Evolutionary conservation across 2,113 vertebrate species (phyloP), one percentile per base, ranked within the genome.

Genomic region (Neogobius melanostomus): DNA sequence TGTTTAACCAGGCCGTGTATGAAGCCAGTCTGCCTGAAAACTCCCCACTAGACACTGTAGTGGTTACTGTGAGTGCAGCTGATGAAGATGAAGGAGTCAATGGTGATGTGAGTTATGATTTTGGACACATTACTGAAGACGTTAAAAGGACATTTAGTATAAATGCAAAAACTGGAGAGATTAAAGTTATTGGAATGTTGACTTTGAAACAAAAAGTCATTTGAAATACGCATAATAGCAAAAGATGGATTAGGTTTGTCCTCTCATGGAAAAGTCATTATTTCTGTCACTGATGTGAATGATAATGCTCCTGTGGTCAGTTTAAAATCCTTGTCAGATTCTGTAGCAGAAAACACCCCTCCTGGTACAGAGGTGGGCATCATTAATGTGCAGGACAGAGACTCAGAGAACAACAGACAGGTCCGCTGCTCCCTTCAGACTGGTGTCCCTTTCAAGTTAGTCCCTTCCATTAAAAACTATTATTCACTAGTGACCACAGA

Each of bases 181-280:
- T 36, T 36, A 36, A 36, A 36, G 28, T 36, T 36, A 36, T 36
- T 36, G 28, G 28, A 36, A 36, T 36, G 28, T 36, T 36, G 28
- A 36, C 28, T 36, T 4, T 36, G 28, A 36, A 36, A 5, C 28
- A 36, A 36, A 44, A 72, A 57, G 8, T 76, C 79, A 44, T 93
- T 90, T 87, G 93, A 95, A 77, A 70, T 95, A 63, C 88, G 88
- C 6, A 49, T 95, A 1, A 89, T 93, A 84, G 94, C 91, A 5
- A 89, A 87, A 57, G 94, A 95, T 84, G 77, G 82, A 0, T 75
- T 92, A 15, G 91, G 89, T 0, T 79, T 92, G 0, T 82, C 82
- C 0, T 90, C 91, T 4, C 85, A 90, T 71, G 82, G 91, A 92
- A 36, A 91, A n/a, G 89, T 91, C 0, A 64, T 92, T 0, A 74